Percentiles rank a stretch among this genome's conserved stretches.
phyloP scores from a whole-genome alignment of 2,888 invertebrate genomes.

The Zeuzera pyrina region DNA sequence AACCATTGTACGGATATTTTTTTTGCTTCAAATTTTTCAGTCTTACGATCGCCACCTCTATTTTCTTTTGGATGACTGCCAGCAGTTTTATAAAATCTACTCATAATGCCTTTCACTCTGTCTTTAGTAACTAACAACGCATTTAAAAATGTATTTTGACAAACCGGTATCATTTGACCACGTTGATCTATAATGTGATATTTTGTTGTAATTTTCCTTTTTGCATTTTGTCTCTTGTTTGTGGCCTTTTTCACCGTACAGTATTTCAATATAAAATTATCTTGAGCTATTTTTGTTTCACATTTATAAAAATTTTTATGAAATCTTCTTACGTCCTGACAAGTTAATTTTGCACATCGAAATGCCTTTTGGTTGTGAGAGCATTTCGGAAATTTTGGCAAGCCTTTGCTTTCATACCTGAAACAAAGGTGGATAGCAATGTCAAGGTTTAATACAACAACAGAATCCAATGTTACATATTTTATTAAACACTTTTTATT shows the following conservation, averaged over 20 bases:
- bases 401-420: too few species aligned
- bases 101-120: constrained; percentile 7
- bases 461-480: not conserved
- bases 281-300: constrained; percentile 3
- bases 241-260: constrained; percentile 1
- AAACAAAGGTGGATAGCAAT: too few species aligned
- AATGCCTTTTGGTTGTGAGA: too few species aligned
- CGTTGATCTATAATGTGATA: not conserved
- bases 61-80: constrained; percentile 8
- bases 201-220: not conserved
- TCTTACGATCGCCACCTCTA: constrained; percentile 11
- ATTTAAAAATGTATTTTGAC: constrained; percentile 6
- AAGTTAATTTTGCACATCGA: too few species aligned
- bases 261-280: constrained; percentile 5
- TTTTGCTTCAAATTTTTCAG: constrained; percentile 2
- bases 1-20: constrained; percentile 4
- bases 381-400: too few species aligned
- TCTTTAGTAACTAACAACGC: constrained; percentile 4
- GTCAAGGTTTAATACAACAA: not conserved
- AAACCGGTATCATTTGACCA: constrained; percentile 1
- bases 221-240: not conserved
- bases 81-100: constrained; percentile 5
- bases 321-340: not conserved
- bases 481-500: too few species aligned
- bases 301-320: constrained; percentile 1